Base-by-base conservation (phyloP, 2,888 invertebrate species). In the Eupelmus urozonus region DNA sequence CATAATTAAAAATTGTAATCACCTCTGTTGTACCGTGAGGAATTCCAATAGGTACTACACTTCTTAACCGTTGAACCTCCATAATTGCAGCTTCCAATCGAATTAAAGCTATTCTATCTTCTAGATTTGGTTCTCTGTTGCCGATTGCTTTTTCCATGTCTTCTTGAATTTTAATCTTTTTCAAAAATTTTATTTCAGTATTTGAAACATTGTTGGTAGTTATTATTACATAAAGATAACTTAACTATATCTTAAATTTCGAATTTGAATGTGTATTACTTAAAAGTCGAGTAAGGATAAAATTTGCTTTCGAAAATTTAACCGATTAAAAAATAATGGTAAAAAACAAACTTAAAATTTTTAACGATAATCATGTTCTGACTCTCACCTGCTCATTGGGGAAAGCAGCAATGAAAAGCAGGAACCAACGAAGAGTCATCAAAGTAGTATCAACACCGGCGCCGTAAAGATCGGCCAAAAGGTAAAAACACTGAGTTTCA, bases 361-460 rank as follows among this genome's bases (percentile, higher is more conserved):
- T 34, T 34, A 34, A 34, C 9, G 9, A 34, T 5, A 34, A 34
- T n/a, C n/a, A n/a, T n/a, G n/a, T n/a, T n/a, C n/a, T 34, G 9
- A 5, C 53, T 79, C 34, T 67, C 87, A 93, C 94, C 91, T 95
- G 94, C 84, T 92, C 92, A 0, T 92, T 90, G 1, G 92, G 93
- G 89, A 95, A 88, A 53, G 92, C 90, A 0, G 96, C 94, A 92
- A 97, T 92, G 82, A 93, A 95, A 20, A 97, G 90, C 18, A 97
- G 88, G 84, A 95, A 94, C 97, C 97, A 97, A 40, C 95, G 92
- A 40, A 97, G 86, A 0, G 96, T 95, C 0, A 94, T 93, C 74
- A 95, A 90, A 0, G 96, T 95, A 0, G 97, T 97, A 84, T 97
- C 97, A 67, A 96, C 92, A 3, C 96, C 96, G 16, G 97, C 97